Base-by-base conservation (phyloP, 2,797 vertebrate genomes). In the Dermochelys coriacea region DNA sequence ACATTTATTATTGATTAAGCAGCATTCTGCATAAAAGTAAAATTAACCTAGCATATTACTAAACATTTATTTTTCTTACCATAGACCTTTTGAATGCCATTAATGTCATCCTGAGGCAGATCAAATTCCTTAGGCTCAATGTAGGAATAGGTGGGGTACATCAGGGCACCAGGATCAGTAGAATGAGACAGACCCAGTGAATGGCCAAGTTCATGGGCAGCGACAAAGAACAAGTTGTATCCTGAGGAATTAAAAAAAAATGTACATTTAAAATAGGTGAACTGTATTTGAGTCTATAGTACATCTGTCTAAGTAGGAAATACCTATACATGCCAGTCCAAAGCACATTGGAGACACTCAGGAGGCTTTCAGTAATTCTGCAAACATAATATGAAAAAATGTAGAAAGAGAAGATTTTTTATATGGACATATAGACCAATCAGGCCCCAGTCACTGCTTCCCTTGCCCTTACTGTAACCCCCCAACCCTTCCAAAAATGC, bases 131-230 rank as follows among this genome's bases (percentile, higher is more conserved):
- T 94, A 21, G 98, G 97, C 0, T 98, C 97, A 0, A 37, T 80
- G 94, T 98, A 99, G 0, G 99, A 97, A 34, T 99, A 99, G 55
- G 97, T 84, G 3, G 99, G 99, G 93, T 98, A 99, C 99, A 99
- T 99, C 91, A 99, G 98, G 18, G 99, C 99, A 1, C 99, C 99
- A 1, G 98, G 96, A 88, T 99, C 99, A 0, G 80, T 23, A 55
- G 99, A 99, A 86, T 99, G 99, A 92, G 98, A 98, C 91, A 99
- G 98, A 31, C 99, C 99, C 19, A 99, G 97, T 0, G 99, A 99
- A 86, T 99, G 99, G 34, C 99, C 99, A 86, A 99, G 98, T 96
- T 99, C 99, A 88, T 99, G 99, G 82, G 99, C 97, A 31, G 99
- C 98, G 85, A 99, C 99, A 55, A 99, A 93, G 82, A 98, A 99